These are phyloP conservation scores for Diphyllodes magnificus DNA, from an alignment of 2,113 vertebrate species.

Conservation along the genomic window DNA sequence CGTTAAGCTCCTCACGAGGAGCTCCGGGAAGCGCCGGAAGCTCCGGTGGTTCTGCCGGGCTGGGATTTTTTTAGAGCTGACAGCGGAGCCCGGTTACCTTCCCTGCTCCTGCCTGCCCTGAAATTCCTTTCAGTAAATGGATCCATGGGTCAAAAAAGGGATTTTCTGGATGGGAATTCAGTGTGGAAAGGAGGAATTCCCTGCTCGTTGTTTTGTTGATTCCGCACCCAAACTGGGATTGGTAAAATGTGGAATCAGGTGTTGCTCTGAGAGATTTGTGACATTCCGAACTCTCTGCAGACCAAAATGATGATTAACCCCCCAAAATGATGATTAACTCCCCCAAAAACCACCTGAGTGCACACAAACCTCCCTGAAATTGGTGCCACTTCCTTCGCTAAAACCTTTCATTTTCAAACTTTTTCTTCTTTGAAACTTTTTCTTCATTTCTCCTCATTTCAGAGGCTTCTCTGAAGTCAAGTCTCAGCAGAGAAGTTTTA, in stretches of 20 bases:
- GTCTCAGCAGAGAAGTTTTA: neutral
- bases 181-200: rapidly evolving
- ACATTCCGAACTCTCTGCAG: too few species aligned
- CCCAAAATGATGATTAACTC: rapidly evolving
- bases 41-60: neutral
- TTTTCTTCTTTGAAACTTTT: neutral
- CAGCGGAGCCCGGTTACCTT: neutral
- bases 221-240: rapidly evolving
- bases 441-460: rapidly evolving
- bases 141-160: rapidly evolving
- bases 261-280: rapidly evolving
- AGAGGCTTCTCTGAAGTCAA: neutral
- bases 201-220: rapidly evolving
- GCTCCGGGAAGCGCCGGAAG: neutral
- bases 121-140: neutral
- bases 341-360: rapidly evolving
- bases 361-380: neutral
- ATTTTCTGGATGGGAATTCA: neutral
- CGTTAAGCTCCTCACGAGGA: neutral
- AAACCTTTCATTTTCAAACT: neutral
- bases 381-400: too few species aligned
- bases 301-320: rapidly evolving
- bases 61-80: neutral
- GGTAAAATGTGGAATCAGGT: rapidly evolving
- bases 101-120: neutral